phyloP scores from a whole-genome alignment of 2,888 invertebrate genomes.

The Zygogramma bicolorata region DNA sequence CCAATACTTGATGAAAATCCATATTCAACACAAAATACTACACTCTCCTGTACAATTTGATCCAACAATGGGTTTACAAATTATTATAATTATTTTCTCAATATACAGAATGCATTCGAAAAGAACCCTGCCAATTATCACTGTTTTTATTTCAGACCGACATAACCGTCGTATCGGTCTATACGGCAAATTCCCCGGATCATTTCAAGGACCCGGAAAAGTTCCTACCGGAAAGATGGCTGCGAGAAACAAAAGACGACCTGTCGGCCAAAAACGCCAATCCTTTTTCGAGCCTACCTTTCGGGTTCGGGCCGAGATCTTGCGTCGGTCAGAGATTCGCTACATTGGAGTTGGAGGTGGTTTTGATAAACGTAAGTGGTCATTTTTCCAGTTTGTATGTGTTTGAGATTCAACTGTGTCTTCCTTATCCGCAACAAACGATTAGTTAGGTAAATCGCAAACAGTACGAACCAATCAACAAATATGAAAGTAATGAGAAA shows the following conservation, averaged over 20 bases:
- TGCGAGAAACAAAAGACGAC: constrained; percentile 47
- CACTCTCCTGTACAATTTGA: no score
- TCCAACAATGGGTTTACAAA: no score
- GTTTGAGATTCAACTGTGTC: no score
- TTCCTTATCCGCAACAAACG: no score
- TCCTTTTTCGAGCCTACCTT: constrained; percentile 75
- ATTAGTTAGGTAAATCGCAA: no score
- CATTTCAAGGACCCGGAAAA: constrained; percentile 48
- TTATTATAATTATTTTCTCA: no score
- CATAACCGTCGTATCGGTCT: background rate
- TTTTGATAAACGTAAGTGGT: constrained; percentile 53
- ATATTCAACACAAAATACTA: no score
- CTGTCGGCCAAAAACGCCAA: constrained; percentile 59
- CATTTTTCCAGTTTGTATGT: no score
- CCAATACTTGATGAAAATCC: no score
- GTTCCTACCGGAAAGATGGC: constrained; percentile 59
- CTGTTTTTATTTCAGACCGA: background rate
- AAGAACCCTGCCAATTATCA: background rate
- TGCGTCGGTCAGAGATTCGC: constrained; percentile 81
- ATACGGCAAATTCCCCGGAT: background rate
- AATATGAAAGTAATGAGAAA: no score
- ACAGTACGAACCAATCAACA: no score
- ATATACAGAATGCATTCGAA: no score
- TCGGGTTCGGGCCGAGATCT: constrained; percentile 77
- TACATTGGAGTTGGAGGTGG: constrained; percentile 70